These are phyloP conservation scores for Drosophila gunungcola DNA, from an alignment of 1,140 invertebrate genomes.

Conservation along the genomic window DNA sequence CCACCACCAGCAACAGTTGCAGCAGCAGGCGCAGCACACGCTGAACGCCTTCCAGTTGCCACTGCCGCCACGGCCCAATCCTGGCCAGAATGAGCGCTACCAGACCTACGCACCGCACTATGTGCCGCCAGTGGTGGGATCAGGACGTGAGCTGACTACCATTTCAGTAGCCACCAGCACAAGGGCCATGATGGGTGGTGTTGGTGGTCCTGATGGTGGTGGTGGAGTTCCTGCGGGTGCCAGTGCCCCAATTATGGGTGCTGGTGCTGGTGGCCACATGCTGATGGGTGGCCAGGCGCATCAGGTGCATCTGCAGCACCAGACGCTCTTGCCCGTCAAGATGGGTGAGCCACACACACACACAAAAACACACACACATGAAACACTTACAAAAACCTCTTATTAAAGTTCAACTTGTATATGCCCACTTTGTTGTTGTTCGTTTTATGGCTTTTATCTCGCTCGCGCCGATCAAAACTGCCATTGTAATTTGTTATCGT, in stretches of 20 bases:
- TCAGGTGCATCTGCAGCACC: conserved; percentile 72
- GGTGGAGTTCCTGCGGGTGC: conserved; percentile 19
- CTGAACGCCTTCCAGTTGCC: conserved; percentile 60
- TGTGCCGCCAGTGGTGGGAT: conserved; percentile 44
- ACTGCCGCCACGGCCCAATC: conserved; percentile 42
- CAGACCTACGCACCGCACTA: conserved; percentile 71
- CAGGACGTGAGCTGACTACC: conserved; percentile 28
- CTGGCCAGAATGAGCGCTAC: conserved; percentile 57
- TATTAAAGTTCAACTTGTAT: conserved; percentile 37
- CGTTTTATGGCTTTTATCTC: conserved; percentile 54
- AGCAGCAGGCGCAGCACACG: conserved; percentile 53
- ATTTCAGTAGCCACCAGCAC: conserved; percentile 31
- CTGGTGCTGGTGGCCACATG: conserved; percentile 29
- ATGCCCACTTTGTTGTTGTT: conserved; percentile 54
- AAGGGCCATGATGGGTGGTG: conserved; percentile 17
- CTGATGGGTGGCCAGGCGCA: conserved; percentile 60
- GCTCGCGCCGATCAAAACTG: conserved; percentile 34
- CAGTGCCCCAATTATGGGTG: conserved; percentile 20
- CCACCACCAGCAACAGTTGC: conserved; percentile 61
- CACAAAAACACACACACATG: conserved; percentile 11
- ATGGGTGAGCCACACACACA: conserved; percentile 76
- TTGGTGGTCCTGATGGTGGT: background rate
- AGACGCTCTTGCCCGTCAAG: conserved; percentile 75
- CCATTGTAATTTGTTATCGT: conserved; percentile 50
- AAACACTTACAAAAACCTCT: conserved; percentile 28